Evolutionary conservation across 2,797 vertebrate species (phyloP), one percentile per base, ranked within the genome.

Genomic region (Moxostoma hubbsi): DNA sequence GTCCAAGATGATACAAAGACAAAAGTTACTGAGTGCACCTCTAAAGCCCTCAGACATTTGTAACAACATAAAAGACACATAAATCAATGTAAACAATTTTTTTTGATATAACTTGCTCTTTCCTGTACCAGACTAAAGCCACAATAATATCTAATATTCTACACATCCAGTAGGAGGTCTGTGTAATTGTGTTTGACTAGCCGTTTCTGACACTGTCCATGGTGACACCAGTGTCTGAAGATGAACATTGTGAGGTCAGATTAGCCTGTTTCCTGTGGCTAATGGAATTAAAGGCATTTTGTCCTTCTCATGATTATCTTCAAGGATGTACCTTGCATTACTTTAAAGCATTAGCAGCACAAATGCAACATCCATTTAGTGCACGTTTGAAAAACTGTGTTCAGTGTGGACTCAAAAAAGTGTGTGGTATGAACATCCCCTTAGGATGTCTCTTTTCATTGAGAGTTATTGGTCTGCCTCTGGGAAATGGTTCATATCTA

Each of bases 141-240:
- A 24, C 16, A 18, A 5, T 50, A 24, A 11, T 59, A 49, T 24
- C 46, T 13, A 15, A 47, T 59, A 58, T 58, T 58, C 6, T 58
- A n/a, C 12, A 54, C 55, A 36, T 36, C 3, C 36, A 36, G 43
- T 49, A 62, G 16, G 45, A 45, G 36, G 24, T 47, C 58, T 7
- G 8, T 11, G 53, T 57, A n/a, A 76, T 67, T 76, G 45, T 58
- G 53, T 76, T 67, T 76, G 43, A 66, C 63, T 6, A 68, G 12
- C 64, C 7, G 13, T 13, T 72, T 72, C 53, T 6, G 15, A 72
- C 54, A 4, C 0, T 58, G 54, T 71, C 53, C 55, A 18, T 54
- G 12, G 15, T 36, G 61, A 63, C 61, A 13, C 36, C 11, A 5
- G 12, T 18, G 45, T 51, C 54, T 76, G 15, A 16, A 24, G 63